Evolutionary conservation across 2,113 vertebrate genomes (phyloP).

Genomic region (Canis aureus): DNA sequence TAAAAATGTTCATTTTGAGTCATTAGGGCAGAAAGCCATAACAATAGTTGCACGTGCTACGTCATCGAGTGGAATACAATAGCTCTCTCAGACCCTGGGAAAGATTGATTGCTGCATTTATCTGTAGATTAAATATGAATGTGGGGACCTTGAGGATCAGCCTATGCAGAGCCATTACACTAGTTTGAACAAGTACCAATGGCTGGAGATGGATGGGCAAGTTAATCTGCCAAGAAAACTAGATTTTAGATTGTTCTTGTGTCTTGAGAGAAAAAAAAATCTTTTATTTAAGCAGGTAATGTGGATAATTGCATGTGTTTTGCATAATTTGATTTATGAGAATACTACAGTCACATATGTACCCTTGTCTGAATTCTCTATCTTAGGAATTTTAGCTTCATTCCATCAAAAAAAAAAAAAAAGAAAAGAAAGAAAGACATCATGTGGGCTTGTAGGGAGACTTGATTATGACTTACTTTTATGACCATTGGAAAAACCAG

Average conservation of each 20-base stretch:
- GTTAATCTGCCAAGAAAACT: constrained; percentile 77
- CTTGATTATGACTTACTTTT: constrained; percentile 23
- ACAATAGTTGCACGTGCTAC: constrained; percentile 42
- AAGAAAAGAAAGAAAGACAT: background rate
- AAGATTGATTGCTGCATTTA: constrained; percentile 79
- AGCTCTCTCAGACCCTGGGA: constrained; percentile 58
- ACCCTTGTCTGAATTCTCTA: background rate
- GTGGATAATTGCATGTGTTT: constrained; percentile 49
- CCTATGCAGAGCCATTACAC: constrained; percentile 67
- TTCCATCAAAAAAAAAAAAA: constrained; percentile 23
- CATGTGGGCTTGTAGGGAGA: background rate
- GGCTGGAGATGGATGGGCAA: constrained; percentile 74
- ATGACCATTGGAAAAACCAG: background rate
- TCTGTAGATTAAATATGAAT: constrained; percentile 78
- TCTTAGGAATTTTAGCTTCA: constrained; percentile 52
- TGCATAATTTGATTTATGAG: constrained; percentile 68
- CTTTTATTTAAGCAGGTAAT: constrained; percentile 60
- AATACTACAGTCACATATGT: background rate
- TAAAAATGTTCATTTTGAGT: constrained; percentile 67
- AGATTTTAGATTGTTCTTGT: constrained; percentile 58
- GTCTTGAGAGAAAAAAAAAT: constrained; percentile 26
- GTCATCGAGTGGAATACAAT: constrained; percentile 62
- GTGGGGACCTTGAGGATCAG: constrained; percentile 55
- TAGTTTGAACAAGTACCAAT: constrained; percentile 69
- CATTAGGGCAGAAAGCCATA: constrained; percentile 66